phyloP scores from a whole-genome alignment of 2,113 vertebrate genomes.

The Cyprinodon tularosa region DNA sequence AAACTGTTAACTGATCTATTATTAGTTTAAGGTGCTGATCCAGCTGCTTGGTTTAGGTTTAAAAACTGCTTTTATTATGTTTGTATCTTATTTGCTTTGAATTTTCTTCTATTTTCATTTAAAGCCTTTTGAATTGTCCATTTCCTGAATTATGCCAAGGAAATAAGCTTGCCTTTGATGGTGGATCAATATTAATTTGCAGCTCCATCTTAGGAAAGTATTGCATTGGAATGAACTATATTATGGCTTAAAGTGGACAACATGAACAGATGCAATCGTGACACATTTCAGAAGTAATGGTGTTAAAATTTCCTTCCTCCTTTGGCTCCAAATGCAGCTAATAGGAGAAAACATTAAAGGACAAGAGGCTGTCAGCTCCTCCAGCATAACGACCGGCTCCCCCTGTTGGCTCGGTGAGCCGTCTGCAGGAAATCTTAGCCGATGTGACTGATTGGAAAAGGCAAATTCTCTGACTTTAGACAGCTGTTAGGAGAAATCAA shows the following conservation, averaged over 20 bases:
- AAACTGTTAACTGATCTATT: too few species aligned
- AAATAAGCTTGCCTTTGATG: too few species aligned
- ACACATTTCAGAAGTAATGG: constrained; percentile 79
- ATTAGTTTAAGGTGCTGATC: too few species aligned
- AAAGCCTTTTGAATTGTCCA: too few species aligned
- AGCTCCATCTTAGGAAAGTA: too few species aligned
- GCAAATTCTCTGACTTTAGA: constrained; percentile 86
- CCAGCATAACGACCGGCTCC: constrained; percentile 76
- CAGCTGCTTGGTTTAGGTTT: too few species aligned
- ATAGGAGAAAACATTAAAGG: constrained; percentile 82
- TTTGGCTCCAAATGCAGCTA: constrained; percentile 72
- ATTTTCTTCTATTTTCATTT: too few species aligned
- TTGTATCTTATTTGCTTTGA: too few species aligned
- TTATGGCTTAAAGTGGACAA: neutral
- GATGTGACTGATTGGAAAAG: constrained; percentile 86
- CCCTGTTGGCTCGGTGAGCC: constrained; percentile 79
- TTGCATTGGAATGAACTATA: too few species aligned
- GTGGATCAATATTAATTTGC: too few species aligned
- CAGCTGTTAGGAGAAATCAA: constrained; percentile 89
- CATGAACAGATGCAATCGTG: neutral
- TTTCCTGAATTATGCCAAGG: too few species aligned
- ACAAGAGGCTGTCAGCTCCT: constrained; percentile 85
- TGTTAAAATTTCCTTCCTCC: constrained; percentile 83
- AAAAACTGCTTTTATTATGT: too few species aligned
- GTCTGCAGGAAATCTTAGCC: constrained; percentile 88